These are phyloP conservation scores for Entomobrya multifasciata DNA, from an alignment of 2,888 invertebrate species.

Conservation along the genomic window DNA sequence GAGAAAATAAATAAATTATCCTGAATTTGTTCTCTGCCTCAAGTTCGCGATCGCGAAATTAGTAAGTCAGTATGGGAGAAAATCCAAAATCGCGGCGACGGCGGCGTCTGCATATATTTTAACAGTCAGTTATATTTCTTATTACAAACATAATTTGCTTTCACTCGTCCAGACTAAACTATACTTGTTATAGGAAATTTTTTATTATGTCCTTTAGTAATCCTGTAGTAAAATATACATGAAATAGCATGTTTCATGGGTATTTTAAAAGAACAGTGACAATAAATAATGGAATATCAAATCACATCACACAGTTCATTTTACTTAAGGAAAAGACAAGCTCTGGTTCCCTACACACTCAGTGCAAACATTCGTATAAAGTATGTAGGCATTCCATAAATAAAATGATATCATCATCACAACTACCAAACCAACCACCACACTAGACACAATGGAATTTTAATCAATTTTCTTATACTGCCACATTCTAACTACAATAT, in stretches of 20 bases:
- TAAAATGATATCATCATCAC: constrained; percentile 27
- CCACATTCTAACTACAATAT: no score
- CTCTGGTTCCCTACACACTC: not conserved
- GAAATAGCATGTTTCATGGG: not conserved
- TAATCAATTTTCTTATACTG: constrained; percentile 56
- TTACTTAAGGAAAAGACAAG: not conserved
- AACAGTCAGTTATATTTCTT: not conserved
- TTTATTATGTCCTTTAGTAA: not conserved
- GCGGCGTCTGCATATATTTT: not conserved
- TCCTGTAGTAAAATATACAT: constrained; percentile 6
- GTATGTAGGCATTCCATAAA: not conserved
- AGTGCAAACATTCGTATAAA: not conserved
- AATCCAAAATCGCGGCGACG: no score
- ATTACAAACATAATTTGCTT: not conserved
- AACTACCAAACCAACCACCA: no score
- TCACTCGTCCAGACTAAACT: no score
- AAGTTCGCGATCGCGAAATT: no score
- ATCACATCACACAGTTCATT: constrained; percentile 18
- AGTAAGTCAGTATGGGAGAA: not conserved
- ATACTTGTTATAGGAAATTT: no score
- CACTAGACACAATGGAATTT: constrained; percentile 57
- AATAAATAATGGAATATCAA: constrained; percentile 20
- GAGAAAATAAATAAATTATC: constrained; percentile 15
- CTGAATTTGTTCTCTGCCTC: not conserved
- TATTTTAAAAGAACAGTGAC: not conserved